phyloP scores from a whole-genome alignment of 2,113 vertebrate genomes.

The Leptocoma aspasia region DNA sequence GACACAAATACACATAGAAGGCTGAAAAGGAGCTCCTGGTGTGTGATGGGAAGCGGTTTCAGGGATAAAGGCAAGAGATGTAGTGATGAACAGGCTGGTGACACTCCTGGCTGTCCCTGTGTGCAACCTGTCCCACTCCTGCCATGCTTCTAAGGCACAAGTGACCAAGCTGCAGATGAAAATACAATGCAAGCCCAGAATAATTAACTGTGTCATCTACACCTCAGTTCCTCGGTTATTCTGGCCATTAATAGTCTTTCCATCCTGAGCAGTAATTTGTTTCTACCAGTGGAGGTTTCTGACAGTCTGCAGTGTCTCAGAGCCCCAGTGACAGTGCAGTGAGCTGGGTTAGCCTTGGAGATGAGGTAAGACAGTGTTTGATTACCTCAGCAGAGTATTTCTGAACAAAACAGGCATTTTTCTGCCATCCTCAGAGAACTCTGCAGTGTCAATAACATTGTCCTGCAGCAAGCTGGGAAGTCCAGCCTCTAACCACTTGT shows the following conservation, averaged over 20 bases:
- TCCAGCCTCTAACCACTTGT: background rate
- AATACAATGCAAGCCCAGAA: background rate
- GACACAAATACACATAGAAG: background rate
- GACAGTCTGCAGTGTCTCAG: background rate
- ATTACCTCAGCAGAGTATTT: background rate
- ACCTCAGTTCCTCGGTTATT: background rate
- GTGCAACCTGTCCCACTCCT: background rate
- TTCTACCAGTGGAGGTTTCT: background rate
- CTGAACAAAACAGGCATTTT: background rate
- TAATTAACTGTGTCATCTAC: background rate
- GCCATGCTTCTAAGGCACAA: background rate
- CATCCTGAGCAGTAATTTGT: background rate
- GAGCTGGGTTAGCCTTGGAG: background rate
- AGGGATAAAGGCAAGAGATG: background rate
- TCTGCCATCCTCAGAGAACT: background rate
- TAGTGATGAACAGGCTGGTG: background rate
- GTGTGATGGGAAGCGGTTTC: background rate
- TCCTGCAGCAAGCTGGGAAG: background rate
- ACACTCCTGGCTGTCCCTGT: background rate
- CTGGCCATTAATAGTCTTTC: background rate
- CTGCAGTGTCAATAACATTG: background rate
- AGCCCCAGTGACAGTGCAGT: background rate
- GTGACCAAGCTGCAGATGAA: background rate
- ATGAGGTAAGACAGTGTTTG: background rate
- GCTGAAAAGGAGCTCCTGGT: background rate